A percentile compares a stretch with the other conserved stretches of the same genome.
Evolutionary conservation across 2,113 vertebrate genomes (phyloP).

Genomic region (Bos javanicus): DNA sequence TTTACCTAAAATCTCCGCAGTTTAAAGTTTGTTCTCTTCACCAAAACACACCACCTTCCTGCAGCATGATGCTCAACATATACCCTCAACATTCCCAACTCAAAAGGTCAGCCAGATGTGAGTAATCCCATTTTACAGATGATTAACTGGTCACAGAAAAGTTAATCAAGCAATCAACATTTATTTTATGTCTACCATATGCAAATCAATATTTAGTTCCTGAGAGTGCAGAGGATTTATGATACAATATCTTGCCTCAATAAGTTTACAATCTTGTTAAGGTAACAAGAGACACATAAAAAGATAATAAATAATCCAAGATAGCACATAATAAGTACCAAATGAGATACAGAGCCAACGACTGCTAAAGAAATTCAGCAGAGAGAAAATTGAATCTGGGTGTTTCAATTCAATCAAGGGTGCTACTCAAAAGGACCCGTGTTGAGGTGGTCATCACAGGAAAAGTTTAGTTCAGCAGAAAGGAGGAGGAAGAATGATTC

Average conservation of each 20-base stretch:
- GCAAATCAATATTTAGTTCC: slow-evolving; percentile 35
- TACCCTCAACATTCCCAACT: neutral
- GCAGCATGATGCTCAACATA: neutral
- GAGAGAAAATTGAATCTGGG: neutral
- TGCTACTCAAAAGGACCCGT: neutral
- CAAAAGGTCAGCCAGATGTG: neutral
- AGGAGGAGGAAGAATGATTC: neutral
- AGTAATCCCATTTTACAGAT: slow-evolving; percentile 27
- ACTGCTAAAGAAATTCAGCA: slow-evolving; percentile 9
- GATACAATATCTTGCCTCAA: neutral
- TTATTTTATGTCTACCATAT: slow-evolving; percentile 17
- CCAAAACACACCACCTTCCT: neutral
- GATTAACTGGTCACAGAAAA: slow-evolving; percentile 39
- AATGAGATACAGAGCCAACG: neutral
- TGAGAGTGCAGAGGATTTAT: slow-evolving; percentile 32
- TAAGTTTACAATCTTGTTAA: slow-evolving; percentile 22
- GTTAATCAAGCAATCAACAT: slow-evolving; percentile 32
- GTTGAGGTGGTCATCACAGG: neutral
- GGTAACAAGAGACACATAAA: slow-evolving; percentile 30
- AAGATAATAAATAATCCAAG: slow-evolving; percentile 28
- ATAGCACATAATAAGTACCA: neutral
- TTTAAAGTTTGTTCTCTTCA: neutral
- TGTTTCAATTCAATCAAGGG: neutral
- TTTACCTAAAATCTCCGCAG: neutral
- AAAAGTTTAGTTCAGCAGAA: neutral